These are phyloP conservation scores for Lasiommata megera DNA, from an alignment of 2,888 invertebrate species.

Conservation along the genomic window DNA sequence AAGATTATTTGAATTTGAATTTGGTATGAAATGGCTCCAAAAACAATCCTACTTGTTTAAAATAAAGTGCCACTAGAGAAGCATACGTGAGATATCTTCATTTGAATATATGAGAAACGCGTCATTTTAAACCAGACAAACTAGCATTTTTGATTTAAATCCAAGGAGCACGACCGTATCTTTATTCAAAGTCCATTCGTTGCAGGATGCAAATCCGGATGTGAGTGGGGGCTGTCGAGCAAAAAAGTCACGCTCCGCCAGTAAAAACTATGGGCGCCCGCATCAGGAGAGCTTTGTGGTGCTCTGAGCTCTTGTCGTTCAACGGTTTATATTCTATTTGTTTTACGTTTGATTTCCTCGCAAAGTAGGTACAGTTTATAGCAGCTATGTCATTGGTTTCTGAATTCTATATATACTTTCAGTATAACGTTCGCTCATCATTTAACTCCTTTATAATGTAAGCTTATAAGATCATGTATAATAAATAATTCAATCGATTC, in stretches of 20 bases:
- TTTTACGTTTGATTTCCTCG: constrained; percentile 28
- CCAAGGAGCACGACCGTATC: constrained; percentile 39
- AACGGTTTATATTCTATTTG: constrained; percentile 29
- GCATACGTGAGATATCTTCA: constrained; percentile 2
- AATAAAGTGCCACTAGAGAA: constrained; percentile 16
- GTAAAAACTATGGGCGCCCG: constrained; percentile 51
- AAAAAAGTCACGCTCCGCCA: constrained; percentile 54
- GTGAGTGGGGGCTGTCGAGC: constrained; percentile 43
- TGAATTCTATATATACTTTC: too few species aligned
- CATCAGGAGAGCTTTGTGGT: constrained; percentile 19
- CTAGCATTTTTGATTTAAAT: constrained; percentile 36
- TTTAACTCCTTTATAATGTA: too few species aligned
- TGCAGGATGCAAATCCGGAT: constrained; percentile 50
- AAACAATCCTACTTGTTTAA: constrained; percentile 1
- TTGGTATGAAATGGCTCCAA: neutral
- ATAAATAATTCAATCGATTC: too few species aligned
- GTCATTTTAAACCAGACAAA: constrained; percentile 14
- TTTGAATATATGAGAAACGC: constrained; percentile 16
- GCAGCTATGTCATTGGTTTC: constrained; percentile 13
- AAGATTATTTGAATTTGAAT: too few species aligned
- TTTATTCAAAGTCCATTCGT: constrained; percentile 46
- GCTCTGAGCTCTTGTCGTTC: constrained; percentile 28
- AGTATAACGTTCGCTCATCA: too few species aligned
- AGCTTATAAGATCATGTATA: too few species aligned
- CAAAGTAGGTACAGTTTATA: constrained; percentile 17